Evolutionary conservation across 1,140 invertebrate species (phyloP).

Genomic region (Campoletis sonorensis): DNA sequence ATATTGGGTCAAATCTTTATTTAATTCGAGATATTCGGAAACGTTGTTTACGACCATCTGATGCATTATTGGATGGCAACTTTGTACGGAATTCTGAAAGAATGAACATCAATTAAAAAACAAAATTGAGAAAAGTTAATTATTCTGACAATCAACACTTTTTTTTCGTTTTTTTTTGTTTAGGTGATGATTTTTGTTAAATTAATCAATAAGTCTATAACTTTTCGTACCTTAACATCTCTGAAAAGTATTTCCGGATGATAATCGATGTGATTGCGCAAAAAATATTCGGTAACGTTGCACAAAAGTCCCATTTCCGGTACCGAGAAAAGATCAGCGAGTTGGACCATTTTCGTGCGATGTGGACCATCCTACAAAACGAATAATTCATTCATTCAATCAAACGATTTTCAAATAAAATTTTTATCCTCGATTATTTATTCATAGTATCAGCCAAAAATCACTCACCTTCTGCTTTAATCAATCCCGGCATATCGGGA

Average conservation of each 20-base stretch:
- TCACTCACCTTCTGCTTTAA: slow-evolving; percentile 64
- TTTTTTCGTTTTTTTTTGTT: too few species aligned
- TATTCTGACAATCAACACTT: too few species aligned
- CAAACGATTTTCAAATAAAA: not conserved
- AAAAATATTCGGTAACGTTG: slow-evolving; percentile 95
- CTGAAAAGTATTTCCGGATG: slow-evolving; percentile 97
- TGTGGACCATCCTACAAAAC: slow-evolving; percentile 65
- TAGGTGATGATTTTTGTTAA: not conserved
- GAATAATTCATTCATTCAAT: slow-evolving; percentile 30
- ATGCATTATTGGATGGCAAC: slow-evolving; percentile 95
- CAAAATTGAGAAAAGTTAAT: too few species aligned
- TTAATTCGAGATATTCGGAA: slow-evolving; percentile 88
- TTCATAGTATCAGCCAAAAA: slow-evolving; percentile 8
- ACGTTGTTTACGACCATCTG: slow-evolving; percentile 88
- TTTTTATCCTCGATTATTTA: too few species aligned
- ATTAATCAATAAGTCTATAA: too few species aligned
- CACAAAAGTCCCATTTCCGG: slow-evolving; percentile 96
- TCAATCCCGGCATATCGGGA: slow-evolving; percentile 57
- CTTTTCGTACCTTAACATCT: slow-evolving; percentile 88
- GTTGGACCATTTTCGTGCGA: slow-evolving; percentile 90
- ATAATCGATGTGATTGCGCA: slow-evolving; percentile 92
- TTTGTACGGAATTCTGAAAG: slow-evolving; percentile 90
- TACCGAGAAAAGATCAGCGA: slow-evolving; percentile 97
- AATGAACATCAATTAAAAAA: slow-evolving; percentile 45
- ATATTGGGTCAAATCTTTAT: slow-evolving; percentile 85